Evolutionary conservation across 2,797 vertebrate species (phyloP), one percentile per base, ranked within the genome.

Genomic region (Trichosurus vulpecula): DNA sequence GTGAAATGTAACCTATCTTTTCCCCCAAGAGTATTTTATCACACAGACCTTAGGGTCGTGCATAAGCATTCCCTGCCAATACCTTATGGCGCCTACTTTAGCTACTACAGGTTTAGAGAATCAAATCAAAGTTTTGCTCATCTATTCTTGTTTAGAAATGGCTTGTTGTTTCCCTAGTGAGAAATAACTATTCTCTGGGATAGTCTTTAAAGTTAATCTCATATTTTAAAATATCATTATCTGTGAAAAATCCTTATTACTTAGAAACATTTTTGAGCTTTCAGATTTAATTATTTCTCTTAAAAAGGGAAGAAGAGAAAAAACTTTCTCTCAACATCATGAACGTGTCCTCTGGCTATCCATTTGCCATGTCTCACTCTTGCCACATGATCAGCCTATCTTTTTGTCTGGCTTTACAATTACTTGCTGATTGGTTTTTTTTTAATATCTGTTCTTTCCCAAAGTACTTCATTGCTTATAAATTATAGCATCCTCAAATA

Each of bases 161-260:
- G 4, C 54, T 57, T 56, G 52, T 41, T 58, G 58, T 94, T n/a
- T 54, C 52, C 47, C 54, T 55, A 92, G 41, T 74, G 90, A 92
- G 54, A 94, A 52, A n/a, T 47, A 81, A 51, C 66, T 92, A 66
- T 92, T 53, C 58, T 57, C 93, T 54, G 52, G 29, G 31, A 3
- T 91, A 81, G 52, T 55, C 87, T 91, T 95, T 95, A 93, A 27
- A 41, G 30, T 87, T 35, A 87, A 93, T 95, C 35, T 93, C 87
- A 0, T n/a, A 91, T 89, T 41, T 41, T 95, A 96, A 95, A 95
- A 66, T 47, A 0, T 74, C 87, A 90, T 96, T 97, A 56, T 52
- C 22, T 91, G 0, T 95, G 56, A 95, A 61, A 92, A 95, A 97
- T 25, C 0, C n/a, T 94, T 97, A 9, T 58, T 92, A 94, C 30